These are phyloP conservation scores for Monochamus saltuarius DNA, from an alignment of 1,140 invertebrate genomes.

Conservation along the genomic window DNA sequence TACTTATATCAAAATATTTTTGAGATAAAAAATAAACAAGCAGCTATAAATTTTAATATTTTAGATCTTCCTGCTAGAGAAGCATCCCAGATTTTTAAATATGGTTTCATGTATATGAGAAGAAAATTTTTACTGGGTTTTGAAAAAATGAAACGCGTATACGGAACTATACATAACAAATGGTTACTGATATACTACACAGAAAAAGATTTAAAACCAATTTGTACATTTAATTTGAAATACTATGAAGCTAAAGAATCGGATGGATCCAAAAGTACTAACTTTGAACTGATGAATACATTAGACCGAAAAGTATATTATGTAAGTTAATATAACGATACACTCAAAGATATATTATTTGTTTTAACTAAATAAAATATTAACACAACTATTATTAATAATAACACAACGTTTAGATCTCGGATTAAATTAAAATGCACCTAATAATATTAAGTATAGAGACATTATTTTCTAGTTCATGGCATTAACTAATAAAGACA, in stretches of 20 bases:
- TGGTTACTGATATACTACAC: conserved; percentile 31
- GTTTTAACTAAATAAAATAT: not conserved
- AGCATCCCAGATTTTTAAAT: conserved; percentile 25
- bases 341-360: too few species aligned
- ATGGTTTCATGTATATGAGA: conserved; percentile 29
- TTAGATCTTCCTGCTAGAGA: conserved; percentile 29
- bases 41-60: conserved; percentile 14
- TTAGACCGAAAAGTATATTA: conserved; percentile 24
- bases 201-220: conserved; percentile 31
- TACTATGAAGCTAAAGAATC: conserved; percentile 24
- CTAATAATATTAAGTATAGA: not conserved
- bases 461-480: conserved; percentile 27
- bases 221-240: conserved; percentile 28
- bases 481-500: conserved; percentile 31
- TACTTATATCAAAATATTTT: conserved; percentile 1
- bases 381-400: not conserved
- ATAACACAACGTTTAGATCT: not conserved
- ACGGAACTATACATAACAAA: conserved; percentile 23
- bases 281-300: conserved; percentile 19
- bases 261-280: conserved; percentile 19
- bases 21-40: not conserved
- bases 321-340: conserved; percentile 23
- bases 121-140: conserved; percentile 27
- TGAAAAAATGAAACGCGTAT: conserved; percentile 26
- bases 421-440: not conserved